Evolutionary conservation across 2,113 vertebrate species (phyloP).

Genomic region (Ptychochromis oligacanthus): DNA sequence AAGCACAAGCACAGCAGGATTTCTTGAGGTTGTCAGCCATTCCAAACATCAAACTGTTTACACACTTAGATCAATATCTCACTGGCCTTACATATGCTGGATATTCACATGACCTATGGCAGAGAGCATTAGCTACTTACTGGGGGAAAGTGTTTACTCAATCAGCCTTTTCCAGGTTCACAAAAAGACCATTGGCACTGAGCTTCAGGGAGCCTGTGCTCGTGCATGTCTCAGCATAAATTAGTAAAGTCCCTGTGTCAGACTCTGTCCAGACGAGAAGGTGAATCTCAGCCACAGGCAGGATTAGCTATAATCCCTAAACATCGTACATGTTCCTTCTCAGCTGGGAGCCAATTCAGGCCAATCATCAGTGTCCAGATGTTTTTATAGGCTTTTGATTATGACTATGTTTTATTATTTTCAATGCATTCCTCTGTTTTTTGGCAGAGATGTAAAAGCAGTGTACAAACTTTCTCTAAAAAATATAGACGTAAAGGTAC

Average conservation of each 20-base stretch:
- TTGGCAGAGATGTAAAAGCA: not conserved
- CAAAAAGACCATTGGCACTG: conserved; percentile 29
- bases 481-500: not conserved
- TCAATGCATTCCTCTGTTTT: conserved; percentile 5
- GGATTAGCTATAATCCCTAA: conserved; percentile 72
- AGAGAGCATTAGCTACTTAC: conserved; percentile 6
- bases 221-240: conserved; percentile 76
- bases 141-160: conserved; percentile 34
- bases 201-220: conserved; percentile 60
- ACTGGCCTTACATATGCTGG: conserved; percentile 1
- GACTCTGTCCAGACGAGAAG: conserved; percentile 73
- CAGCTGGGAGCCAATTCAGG: conserved; percentile 60
- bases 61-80: conserved; percentile 9
- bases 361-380: conserved; percentile 57
- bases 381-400: conserved; percentile 46
- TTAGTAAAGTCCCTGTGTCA: conserved; percentile 71
- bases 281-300: conserved; percentile 75
- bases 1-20: not conserved
- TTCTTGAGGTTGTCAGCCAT: not conserved
- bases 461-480: not conserved
- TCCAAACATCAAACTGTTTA: not conserved
- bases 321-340: conserved; percentile 53
- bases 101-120: conserved; percentile 42
- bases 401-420: conserved; percentile 6
- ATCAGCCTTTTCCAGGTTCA: conserved; percentile 48